Evolutionary conservation across 2,113 vertebrate genomes (phyloP).

Genomic region (Camelus bactrianus): DNA sequence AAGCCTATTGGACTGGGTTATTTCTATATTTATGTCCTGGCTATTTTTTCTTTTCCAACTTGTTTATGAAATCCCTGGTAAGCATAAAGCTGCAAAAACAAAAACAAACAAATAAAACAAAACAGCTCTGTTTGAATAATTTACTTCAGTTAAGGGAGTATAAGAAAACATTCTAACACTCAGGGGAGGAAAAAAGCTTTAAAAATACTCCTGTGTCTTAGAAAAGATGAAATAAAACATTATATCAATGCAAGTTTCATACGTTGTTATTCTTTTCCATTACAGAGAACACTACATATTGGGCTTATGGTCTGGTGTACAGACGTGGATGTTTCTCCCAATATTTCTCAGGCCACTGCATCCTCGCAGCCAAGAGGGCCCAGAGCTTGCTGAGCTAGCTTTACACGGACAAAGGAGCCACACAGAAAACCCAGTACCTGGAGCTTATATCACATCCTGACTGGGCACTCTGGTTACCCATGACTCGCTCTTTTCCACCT

Average conservation of each 20-base stretch:
- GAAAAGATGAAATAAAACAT: constrained; percentile 61
- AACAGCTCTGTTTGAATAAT: constrained; percentile 73
- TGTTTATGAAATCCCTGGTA: constrained; percentile 70
- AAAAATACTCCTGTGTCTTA: constrained; percentile 18
- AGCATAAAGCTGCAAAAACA: constrained; percentile 72
- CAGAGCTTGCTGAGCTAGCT: not conserved
- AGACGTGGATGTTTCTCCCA: not conserved
- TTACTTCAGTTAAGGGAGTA: constrained; percentile 52
- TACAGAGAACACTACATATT: constrained; percentile 30
- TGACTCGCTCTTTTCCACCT: constrained; percentile 30
- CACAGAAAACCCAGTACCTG: constrained; percentile 18
- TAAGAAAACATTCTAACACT: constrained; percentile 66
- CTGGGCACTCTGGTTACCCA: not conserved
- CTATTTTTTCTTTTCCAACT: constrained; percentile 68
- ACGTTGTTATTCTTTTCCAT: constrained; percentile 47
- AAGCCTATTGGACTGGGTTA: constrained; percentile 55
- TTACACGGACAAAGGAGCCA: constrained; percentile 47
- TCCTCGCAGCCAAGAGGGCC: constrained; percentile 1
- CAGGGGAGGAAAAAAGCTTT: not conserved
- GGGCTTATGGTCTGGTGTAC: constrained; percentile 28
- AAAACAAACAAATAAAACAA: constrained; percentile 75
- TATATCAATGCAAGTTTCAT: constrained; percentile 17
- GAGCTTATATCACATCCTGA: constrained; percentile 38
- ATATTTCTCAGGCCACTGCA: not conserved
- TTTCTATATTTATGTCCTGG: constrained; percentile 56